Base-by-base conservation (phyloP, 1,140 invertebrate genomes). In the Bombus terrestris region DNA sequence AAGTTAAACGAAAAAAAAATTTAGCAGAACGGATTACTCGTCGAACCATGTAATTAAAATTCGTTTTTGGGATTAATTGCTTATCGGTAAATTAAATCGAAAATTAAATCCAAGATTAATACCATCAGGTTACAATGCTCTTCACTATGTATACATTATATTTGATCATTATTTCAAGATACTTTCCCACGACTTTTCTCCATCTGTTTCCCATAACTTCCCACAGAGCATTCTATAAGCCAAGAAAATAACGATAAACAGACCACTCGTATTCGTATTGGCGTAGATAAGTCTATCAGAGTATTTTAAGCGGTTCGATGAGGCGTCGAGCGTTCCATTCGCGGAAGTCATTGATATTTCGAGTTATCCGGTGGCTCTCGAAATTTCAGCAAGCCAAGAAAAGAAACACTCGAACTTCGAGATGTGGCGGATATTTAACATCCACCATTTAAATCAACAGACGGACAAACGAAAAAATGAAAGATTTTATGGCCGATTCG, bases 221-320 rank as follows among this genome's bases (percentile, higher is more conserved):
- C 6, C 22, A 39, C 13, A 57, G 75, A 66, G 41, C 13, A n/a
- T 81, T 74, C 43, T 9, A 15, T 85, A 80, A 86, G 57, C 10
- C 25, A 59, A 47, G n/a, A 53, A 41, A 53, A n/a, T 81, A 41
- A 35, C 35, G 37, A 76, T 39, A 28, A 87, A 88, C 86, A 90
- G 86, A 57, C 71, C 80, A 83, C 66, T 71, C 59, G 83, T 90
- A 87, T 90, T 47, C 77, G 2, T 12, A 74, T 62, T 82, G 83
- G 86, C 87, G 87, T 64, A 62, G 18, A 18, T 22, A 12, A 68
- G 37, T 13, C 66, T 76, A 84, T 89, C 64, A 53, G 81, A 59
- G 47, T 84, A 89, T 89, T 89, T 87, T 59, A 79, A 86, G 57
- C 53, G 28, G 59, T 41, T 78, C 32, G 39, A 86, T 86, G 80